A percentile compares a stretch with the other conserved stretches of the same genome.
These are phyloP conservation scores for Thymelicus lineola DNA, from an alignment of 2,888 invertebrate species.

Conservation along the genomic window DNA sequence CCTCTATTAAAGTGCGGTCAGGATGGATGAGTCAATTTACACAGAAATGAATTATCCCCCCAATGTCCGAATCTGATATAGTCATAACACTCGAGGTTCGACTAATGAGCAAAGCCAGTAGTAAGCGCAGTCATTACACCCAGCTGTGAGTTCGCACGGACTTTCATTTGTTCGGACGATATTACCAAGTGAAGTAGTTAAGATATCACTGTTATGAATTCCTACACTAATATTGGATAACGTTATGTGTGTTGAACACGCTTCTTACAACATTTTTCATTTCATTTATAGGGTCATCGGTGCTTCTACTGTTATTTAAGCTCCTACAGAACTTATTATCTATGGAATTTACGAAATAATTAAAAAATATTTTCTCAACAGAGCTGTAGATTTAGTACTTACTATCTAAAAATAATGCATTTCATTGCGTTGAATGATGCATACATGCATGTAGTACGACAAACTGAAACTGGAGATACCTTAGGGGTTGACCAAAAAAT, in stretches of 20 bases:
- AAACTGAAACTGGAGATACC: too few relatives aligned
- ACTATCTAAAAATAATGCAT: too few relatives aligned
- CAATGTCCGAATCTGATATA: slow-evolving; percentile 36
- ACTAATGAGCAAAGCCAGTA: slow-evolving; percentile 77
- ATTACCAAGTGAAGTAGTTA: slow-evolving; percentile 55
- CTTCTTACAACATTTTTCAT: not conserved
- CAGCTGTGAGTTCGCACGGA: slow-evolving; percentile 72
- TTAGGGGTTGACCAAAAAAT: too few relatives aligned
- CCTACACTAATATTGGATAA: slow-evolving; percentile 61
- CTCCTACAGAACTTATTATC: too few relatives aligned
- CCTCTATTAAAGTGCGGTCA: too few relatives aligned
- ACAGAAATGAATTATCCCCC: not conserved
- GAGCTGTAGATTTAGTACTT: too few relatives aligned
- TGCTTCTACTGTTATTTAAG: too few relatives aligned
- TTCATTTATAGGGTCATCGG: not conserved
- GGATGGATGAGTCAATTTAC: not conserved
- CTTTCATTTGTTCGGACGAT: slow-evolving; percentile 64
- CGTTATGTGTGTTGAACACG: slow-evolving; percentile 33
- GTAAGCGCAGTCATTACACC: slow-evolving; percentile 65
- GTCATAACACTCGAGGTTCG: slow-evolving; percentile 56
- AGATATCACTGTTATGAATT: slow-evolving; percentile 72
- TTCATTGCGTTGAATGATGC: too few relatives aligned
- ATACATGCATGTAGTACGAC: too few relatives aligned
- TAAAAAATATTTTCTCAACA: too few relatives aligned
- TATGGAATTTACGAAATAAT: too few relatives aligned